phyloP scores from a whole-genome alignment of 2,113 vertebrate genomes.

The Nansenia antarctica region DNA sequence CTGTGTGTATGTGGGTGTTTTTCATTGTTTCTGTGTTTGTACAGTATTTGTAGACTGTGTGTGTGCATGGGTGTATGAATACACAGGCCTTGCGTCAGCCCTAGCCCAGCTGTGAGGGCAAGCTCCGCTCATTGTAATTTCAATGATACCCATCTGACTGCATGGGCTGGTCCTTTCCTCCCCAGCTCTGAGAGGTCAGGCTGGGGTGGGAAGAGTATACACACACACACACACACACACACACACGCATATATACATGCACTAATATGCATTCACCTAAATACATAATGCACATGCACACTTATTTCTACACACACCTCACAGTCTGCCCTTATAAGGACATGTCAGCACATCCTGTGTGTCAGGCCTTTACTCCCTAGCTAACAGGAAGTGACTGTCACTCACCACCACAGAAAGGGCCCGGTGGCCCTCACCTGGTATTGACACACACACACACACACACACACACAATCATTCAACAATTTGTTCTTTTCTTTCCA shows the following conservation, averaged over 20 bases:
- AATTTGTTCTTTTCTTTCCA: not conserved
- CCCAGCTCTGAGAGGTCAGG: slow-evolving; percentile 44
- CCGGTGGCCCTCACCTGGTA: not conserved
- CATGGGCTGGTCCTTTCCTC: slow-evolving; percentile 59
- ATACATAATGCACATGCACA: not conserved
- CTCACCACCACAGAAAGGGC: slow-evolving; percentile 17
- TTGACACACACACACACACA: not conserved
- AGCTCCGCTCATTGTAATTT: slow-evolving; percentile 6
- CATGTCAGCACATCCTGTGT: slow-evolving; percentile 38
- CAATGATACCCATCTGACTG: slow-evolving; percentile 38
- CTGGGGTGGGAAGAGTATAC: slow-evolving; percentile 31
- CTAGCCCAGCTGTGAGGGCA: slow-evolving; percentile 1
- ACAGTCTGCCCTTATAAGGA: slow-evolving; percentile 66
- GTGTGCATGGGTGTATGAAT: slow-evolving; percentile 21
- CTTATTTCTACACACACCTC: slow-evolving; percentile 26
- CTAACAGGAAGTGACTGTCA: slow-evolving; percentile 63
- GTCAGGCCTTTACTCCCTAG: slow-evolving; percentile 23
- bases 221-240: slow-evolving; percentile 1
- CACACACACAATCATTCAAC: not conserved
- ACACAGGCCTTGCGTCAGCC: not conserved
- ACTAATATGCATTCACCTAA: not conserved
- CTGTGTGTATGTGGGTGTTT: slow-evolving; percentile 11
- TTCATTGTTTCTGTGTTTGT: not conserved
- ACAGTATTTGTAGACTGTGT: slow-evolving; percentile 2
- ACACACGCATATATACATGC: not conserved